Percentiles rank a stretch among this genome's conserved stretches.
These are phyloP conservation scores for Actinernus sp. DNA, from an alignment of 92 coral and sea anemone species.

Conservation along the genomic window DNA sequence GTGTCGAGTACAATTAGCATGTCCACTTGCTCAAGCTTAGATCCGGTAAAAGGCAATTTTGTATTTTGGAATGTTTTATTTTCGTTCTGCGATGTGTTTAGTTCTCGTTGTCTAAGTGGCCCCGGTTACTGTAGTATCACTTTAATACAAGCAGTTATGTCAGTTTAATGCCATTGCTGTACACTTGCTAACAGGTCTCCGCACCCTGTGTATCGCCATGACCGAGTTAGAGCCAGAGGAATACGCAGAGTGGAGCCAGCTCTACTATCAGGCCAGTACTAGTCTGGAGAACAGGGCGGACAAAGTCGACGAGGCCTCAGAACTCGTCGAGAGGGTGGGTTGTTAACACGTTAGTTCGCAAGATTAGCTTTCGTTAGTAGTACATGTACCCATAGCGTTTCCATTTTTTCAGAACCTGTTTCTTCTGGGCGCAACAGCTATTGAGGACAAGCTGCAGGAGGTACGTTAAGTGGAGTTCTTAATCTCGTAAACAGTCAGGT, in stretches of 20 bases:
- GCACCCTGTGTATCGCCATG: slow-evolving; percentile 96
- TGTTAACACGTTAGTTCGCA: neutral
- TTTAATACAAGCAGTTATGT: no score
- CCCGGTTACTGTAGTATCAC: no score
- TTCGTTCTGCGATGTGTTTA: no score
- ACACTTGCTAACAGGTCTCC: no score
- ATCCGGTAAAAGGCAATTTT: no score
- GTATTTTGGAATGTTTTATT: no score
- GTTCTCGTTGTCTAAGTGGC: no score
- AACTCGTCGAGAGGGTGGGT: slow-evolving; percentile 91
- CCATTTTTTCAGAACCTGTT: slow-evolving; percentile 79
- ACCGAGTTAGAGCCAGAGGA: slow-evolving; percentile 92
- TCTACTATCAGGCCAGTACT: slow-evolving; percentile 91
- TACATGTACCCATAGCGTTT: neutral
- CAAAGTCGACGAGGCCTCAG: slow-evolving; percentile 95
- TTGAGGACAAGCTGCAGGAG: slow-evolving; percentile 97
- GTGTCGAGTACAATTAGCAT: no score
- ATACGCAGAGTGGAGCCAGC: slow-evolving; percentile 94
- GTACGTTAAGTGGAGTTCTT: no score
- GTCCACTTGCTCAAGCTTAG: no score
- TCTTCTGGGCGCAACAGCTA: slow-evolving; percentile 98
- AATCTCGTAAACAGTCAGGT: no score
- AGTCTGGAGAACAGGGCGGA: slow-evolving; percentile 92
- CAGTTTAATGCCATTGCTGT: no score
- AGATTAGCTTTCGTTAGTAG: neutral